Percentiles rank a stretch among this genome's conserved stretches.
These are phyloP conservation scores for Drosophila melanosoma DNA, from an alignment of 2,888 invertebrate species.

Conservation along the genomic window DNA sequence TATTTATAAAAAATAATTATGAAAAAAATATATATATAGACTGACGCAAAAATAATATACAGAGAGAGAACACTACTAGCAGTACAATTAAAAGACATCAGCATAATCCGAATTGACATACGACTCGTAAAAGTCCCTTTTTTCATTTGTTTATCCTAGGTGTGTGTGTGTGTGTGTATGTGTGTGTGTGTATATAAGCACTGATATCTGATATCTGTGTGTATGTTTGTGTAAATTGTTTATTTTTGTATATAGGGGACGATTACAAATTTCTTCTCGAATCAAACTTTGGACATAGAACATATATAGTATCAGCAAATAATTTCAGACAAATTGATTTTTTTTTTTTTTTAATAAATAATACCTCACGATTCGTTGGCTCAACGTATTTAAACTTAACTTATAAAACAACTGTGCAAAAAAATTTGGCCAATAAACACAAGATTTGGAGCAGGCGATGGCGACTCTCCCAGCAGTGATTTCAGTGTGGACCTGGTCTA, in stretches of 20 bases:
- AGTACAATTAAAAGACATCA: slow-evolving; percentile 61
- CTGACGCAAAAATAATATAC: slow-evolving; percentile 72
- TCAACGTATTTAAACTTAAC: slow-evolving; percentile 74
- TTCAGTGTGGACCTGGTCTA: slow-evolving; percentile 13
- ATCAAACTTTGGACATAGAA: slow-evolving; percentile 41
- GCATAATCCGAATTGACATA: slow-evolving; percentile 68
- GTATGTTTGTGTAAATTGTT: slow-evolving; percentile 31
- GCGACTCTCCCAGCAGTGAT: slow-evolving; percentile 51
- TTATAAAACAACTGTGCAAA: slow-evolving; percentile 77
- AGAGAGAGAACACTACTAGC: slow-evolving; percentile 57
- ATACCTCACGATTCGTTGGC: slow-evolving; percentile 77
- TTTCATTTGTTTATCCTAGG: slow-evolving; percentile 53
- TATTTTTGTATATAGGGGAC: slow-evolving; percentile 54
- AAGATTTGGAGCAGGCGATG: slow-evolving; percentile 14
- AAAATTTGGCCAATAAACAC: slow-evolving; percentile 61
- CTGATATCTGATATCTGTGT: slow-evolving; percentile 73
- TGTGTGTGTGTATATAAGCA: slow-evolving; percentile 61
- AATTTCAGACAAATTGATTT: slow-evolving; percentile 64
- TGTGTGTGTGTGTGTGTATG: slow-evolving; percentile 37
- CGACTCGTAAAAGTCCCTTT: slow-evolving; percentile 37
- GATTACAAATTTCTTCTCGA: slow-evolving; percentile 46
- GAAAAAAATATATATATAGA: slow-evolving; percentile 58
- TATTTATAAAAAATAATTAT: slow-evolving; percentile 50
- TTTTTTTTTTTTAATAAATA: slow-evolving; percentile 66
- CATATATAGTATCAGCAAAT: slow-evolving; percentile 69